These are phyloP conservation scores for Mirza zaza DNA, from an alignment of 2,113 vertebrate genomes.

Conservation along the genomic window DNA sequence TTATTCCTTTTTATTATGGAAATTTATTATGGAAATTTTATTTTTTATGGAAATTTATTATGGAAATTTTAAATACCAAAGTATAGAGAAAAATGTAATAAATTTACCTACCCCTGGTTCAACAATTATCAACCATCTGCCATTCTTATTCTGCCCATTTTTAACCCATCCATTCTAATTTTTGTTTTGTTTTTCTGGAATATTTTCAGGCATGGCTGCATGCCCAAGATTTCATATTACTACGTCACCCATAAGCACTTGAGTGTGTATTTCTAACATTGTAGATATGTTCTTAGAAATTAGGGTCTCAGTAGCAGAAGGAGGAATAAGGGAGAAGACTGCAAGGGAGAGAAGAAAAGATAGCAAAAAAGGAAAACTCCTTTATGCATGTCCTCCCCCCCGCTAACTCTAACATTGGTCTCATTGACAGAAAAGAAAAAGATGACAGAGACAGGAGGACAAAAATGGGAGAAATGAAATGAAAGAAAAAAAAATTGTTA, in stretches of 20 bases:
- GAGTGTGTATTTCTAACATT: not conserved
- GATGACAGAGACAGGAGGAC: not conserved
- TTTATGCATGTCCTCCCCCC: not conserved
- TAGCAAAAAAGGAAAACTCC: not conserved
- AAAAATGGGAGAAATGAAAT: not conserved
- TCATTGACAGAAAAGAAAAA: not conserved
- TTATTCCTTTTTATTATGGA: not conserved
- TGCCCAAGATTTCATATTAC: not conserved
- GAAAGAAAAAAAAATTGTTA: not conserved
- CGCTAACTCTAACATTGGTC: not conserved
- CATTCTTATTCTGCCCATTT: not conserved
- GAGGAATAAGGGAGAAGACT: not conserved
- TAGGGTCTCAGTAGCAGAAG: not conserved
- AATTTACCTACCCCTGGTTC: not conserved
- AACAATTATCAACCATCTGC: not conserved
- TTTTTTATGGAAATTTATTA: too few species aligned
- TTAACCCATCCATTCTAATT: not conserved
- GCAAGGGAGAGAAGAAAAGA: not conserved
- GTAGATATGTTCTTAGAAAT: not conserved
- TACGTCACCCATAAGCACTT: not conserved
- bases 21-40: too few species aligned
- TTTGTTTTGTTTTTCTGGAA: not conserved
- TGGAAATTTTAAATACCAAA: not conserved
- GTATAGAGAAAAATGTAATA: not conserved
- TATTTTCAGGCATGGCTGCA: not conserved